phyloP scores from a whole-genome alignment of 2,113 vertebrate genomes.

The Nyctereutes procyonoides region DNA sequence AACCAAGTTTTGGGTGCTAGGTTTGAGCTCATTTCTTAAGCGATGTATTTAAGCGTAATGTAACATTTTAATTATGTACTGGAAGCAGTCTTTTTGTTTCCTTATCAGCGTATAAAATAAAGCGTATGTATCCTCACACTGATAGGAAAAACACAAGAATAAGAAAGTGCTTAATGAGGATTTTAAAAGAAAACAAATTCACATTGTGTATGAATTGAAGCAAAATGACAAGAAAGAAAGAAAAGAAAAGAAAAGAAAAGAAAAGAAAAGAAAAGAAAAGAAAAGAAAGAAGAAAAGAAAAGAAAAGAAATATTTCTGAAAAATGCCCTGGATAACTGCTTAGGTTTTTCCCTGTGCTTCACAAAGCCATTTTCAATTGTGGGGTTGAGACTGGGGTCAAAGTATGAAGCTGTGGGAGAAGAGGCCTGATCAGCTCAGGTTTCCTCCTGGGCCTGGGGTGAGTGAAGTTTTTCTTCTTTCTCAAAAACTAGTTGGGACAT shows the following conservation, averaged over 20 bases:
- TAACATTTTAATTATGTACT: conserved; percentile 54
- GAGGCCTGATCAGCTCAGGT: conserved; percentile 57
- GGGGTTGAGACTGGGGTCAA: not conserved
- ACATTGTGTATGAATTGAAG: not conserved
- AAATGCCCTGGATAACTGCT: conserved; percentile 84
- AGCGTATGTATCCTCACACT: not conserved
- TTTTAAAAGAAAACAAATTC: conserved; percentile 67
- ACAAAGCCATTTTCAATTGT: conserved; percentile 34
- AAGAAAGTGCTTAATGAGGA: not conserved
- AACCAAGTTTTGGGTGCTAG: not conserved
- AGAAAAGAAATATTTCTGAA: conserved; percentile 85
- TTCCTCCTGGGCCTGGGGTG: not conserved
- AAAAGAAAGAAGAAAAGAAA: too few species aligned
- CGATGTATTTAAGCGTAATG: not conserved
- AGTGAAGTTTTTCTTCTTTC: not conserved
- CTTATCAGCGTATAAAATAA: conserved; percentile 31
- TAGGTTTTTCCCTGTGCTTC: conserved; percentile 74
- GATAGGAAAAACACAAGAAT: conserved; percentile 47
- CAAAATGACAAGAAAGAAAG: conserved; percentile 75
- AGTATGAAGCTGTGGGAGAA: too few species aligned
- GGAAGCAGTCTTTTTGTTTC: not conserved
- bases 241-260: not conserved
- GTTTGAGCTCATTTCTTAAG: not conserved
- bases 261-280: too few species aligned
- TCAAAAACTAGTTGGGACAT: conserved; percentile 69